Conservation (phyloP, 2,888 invertebrate genomes). For the Aspidiotus destructor region DNA sequence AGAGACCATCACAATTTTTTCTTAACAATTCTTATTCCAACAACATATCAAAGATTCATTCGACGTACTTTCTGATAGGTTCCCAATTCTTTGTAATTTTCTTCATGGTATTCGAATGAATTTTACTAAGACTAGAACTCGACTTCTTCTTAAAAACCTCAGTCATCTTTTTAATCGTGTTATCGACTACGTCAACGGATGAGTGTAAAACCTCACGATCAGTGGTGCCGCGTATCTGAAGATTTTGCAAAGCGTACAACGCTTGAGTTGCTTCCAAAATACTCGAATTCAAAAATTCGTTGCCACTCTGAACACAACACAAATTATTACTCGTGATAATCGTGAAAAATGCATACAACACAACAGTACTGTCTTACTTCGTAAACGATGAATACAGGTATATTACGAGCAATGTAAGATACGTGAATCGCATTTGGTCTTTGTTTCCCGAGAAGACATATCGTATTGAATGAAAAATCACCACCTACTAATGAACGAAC, state of each 20-base stretch:
- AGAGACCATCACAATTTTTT: neutral
- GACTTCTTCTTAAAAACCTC: slow-evolving; percentile 34
- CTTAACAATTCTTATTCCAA: neutral
- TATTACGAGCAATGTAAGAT: slow-evolving; percentile 32
- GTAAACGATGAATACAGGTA: slow-evolving; percentile 35
- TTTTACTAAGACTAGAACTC: slow-evolving; percentile 29
- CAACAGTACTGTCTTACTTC: slow-evolving; percentile 32
- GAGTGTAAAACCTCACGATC: slow-evolving; percentile 33
- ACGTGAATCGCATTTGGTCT: slow-evolving; percentile 35
- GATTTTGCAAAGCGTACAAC: slow-evolving; percentile 32
- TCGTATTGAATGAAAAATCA: slow-evolving; percentile 21
- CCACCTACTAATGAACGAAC: neutral
- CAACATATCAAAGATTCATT: neutral
- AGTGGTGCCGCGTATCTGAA: slow-evolving; percentile 32
- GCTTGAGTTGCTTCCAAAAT: slow-evolving; percentile 33
- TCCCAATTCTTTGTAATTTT: slow-evolving; percentile 56
- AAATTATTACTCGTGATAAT: neutral
- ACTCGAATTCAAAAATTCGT: slow-evolving; percentile 32
- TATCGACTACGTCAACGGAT: slow-evolving; percentile 32
- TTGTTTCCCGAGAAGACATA: slow-evolving; percentile 33
- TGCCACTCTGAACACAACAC: slow-evolving; percentile 32
- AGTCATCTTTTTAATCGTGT: slow-evolving; percentile 32
- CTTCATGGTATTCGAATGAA: slow-evolving; percentile 41
- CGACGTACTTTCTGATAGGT: slow-evolving; percentile 46
- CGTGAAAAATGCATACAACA: slow-evolving; percentile 5